phyloP scores from a whole-genome alignment of 2,797 vertebrate genomes.

The Ciconia nigra region DNA sequence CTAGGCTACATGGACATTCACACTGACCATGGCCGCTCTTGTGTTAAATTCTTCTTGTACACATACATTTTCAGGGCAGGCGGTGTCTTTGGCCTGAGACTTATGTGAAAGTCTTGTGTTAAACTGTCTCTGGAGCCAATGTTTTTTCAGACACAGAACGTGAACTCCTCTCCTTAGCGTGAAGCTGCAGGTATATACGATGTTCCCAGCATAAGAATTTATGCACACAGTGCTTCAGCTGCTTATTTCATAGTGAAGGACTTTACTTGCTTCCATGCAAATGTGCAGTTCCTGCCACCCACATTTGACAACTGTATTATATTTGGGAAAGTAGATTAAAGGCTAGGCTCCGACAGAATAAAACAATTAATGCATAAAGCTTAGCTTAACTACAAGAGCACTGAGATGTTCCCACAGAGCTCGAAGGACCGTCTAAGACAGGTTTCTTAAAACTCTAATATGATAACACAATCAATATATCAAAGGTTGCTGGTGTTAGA shows the following conservation, averaged over 20 bases:
- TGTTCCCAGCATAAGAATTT: not conserved
- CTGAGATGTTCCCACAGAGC: not conserved
- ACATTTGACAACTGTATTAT: not conserved
- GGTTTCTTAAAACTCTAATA: not conserved
- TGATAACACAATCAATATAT: not conserved
- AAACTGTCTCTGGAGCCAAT: not conserved
- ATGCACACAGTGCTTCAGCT: not conserved
- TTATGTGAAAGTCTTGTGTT: not conserved
- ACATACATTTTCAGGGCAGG: not conserved
- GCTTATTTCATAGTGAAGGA: not conserved
- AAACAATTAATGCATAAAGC: not conserved
- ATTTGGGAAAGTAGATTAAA: slow-evolving; percentile 47
- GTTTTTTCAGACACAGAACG: not conserved
- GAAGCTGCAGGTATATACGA: not conserved
- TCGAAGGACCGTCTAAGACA: not conserved
- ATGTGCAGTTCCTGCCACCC: not conserved
- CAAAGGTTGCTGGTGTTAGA: not conserved
- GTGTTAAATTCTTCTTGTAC: not conserved
- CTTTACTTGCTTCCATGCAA: slow-evolving; percentile 19
- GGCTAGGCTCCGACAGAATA: slow-evolving; percentile 27
- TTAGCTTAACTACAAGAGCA: not conserved
- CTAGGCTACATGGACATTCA: not conserved
- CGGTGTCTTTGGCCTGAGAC: not conserved
- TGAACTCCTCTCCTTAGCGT: not conserved
- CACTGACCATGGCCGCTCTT: not conserved